These are phyloP conservation scores for Camptogramma bilineatum DNA, from an alignment of 2,888 invertebrate genomes.

Conservation along the genomic window DNA sequence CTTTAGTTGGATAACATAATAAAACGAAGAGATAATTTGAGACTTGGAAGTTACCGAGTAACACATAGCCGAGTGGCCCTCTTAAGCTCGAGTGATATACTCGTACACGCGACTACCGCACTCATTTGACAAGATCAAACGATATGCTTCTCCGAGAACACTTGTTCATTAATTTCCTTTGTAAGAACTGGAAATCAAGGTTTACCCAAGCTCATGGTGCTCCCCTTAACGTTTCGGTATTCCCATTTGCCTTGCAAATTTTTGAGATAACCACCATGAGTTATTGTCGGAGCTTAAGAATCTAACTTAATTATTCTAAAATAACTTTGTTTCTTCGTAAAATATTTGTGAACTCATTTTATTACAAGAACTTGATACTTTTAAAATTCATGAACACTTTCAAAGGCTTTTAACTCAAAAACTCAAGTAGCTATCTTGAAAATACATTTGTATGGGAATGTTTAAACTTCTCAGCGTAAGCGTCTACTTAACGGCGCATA, in stretches of 20 bases:
- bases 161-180: slow-evolving; percentile 41
- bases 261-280: slow-evolving; percentile 7
- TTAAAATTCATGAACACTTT: slow-evolving; percentile 22
- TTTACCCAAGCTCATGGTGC: slow-evolving; percentile 26
- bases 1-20: slow-evolving; percentile 43
- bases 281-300: slow-evolving; percentile 4
- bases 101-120: slow-evolving; percentile 54
- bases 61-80: slow-evolving; percentile 52
- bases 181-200: slow-evolving; percentile 36
- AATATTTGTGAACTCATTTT: slow-evolving; percentile 5
- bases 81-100: slow-evolving; percentile 54
- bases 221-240: slow-evolving; percentile 14
- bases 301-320: slow-evolving; percentile 10
- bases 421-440: slow-evolving; percentile 27
- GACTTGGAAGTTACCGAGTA: slow-evolving; percentile 33
- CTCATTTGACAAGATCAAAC: slow-evolving; percentile 71
- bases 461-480: slow-evolving; percentile 30
- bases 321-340: slow-evolving; percentile 5
- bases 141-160: slow-evolving; percentile 41
- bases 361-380: slow-evolving; percentile 3
- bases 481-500: slow-evolving; percentile 33
- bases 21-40: slow-evolving; percentile 42
- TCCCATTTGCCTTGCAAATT: slow-evolving; percentile 13
- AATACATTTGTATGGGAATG: slow-evolving; percentile 29
- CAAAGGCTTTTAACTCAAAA: slow-evolving; percentile 21